Evolutionary conservation across 2,888 invertebrate genomes (phyloP).

Genomic region (Pollenia angustigena): DNA sequence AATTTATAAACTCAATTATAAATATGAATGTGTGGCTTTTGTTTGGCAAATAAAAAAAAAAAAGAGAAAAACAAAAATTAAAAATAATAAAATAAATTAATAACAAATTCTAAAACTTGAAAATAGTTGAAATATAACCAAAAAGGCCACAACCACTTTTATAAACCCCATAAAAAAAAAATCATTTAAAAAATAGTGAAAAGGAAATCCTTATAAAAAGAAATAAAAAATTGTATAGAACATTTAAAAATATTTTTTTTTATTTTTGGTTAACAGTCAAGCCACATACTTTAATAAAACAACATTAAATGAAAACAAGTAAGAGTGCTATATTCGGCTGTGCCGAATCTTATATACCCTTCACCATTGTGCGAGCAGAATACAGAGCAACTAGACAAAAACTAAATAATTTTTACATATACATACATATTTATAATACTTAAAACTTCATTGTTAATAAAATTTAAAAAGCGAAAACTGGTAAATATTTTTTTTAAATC

Average conservation of each 20-base stretch:
- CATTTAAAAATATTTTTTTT: too few relatives aligned
- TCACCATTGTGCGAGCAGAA: too few relatives aligned
- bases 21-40: neutral
- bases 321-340: too few relatives aligned
- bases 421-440: too few relatives aligned
- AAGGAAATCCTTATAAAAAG: neutral
- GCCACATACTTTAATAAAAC: neutral
- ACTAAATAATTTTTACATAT: too few relatives aligned
- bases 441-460: too few relatives aligned
- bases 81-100: slow-evolving; percentile 12
- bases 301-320: too few relatives aligned
- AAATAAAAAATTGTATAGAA: too few relatives aligned
- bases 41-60: neutral
- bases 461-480: too few relatives aligned
- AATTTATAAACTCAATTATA: slow-evolving; percentile 49
- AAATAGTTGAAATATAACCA: slow-evolving; percentile 13
- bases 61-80: neutral
- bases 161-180: slow-evolving; percentile 16
- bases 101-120: slow-evolving; percentile 36
- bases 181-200: neutral
- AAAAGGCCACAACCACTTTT: neutral
- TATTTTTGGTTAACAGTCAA: neutral
- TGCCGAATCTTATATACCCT: too few relatives aligned
- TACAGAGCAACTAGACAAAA: too few relatives aligned
- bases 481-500: too few relatives aligned